phyloP scores from a whole-genome alignment of 1,140 invertebrate genomes.

The Ruditapes philippinarum region DNA sequence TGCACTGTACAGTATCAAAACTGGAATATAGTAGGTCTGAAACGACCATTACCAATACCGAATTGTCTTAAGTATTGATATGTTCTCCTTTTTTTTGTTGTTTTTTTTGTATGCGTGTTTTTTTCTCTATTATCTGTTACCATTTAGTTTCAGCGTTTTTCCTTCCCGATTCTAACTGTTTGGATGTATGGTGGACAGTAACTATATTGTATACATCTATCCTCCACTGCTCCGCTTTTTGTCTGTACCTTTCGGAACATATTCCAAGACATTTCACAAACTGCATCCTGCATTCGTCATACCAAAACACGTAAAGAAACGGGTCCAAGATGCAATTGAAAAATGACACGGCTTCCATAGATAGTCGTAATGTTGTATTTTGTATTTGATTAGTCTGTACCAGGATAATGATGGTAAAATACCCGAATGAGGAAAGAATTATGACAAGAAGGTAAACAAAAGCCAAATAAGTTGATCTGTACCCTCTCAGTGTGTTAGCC shows the following conservation, averaged over 20 bases:
- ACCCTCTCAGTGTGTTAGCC: not conserved
- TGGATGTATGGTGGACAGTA: no score
- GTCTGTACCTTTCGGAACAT: not conserved
- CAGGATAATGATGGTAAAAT: not conserved
- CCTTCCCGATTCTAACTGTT: not conserved
- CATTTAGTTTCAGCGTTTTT: no score
- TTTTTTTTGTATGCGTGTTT: no score
- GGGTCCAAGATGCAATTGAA: not conserved
- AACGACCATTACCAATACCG: no score
- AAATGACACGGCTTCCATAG: not conserved
- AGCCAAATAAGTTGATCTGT: not conserved
- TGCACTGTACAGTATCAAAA: no score
- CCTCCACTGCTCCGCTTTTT: not conserved
- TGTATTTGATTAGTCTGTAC: not conserved
- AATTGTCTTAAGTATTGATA: no score
- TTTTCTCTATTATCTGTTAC: no score
- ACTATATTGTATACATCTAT: constrained; percentile 28
- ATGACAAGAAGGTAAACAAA: not conserved
- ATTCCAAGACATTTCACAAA: not conserved
- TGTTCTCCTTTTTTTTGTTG: no score
- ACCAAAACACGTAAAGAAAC: constrained; percentile 38
- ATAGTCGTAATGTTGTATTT: not conserved
- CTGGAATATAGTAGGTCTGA: no score
- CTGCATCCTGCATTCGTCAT: not conserved
- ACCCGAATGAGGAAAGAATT: not conserved